Base-by-base conservation (phyloP, 2,113 vertebrate genomes). In the Toxotes chatareus region DNA sequence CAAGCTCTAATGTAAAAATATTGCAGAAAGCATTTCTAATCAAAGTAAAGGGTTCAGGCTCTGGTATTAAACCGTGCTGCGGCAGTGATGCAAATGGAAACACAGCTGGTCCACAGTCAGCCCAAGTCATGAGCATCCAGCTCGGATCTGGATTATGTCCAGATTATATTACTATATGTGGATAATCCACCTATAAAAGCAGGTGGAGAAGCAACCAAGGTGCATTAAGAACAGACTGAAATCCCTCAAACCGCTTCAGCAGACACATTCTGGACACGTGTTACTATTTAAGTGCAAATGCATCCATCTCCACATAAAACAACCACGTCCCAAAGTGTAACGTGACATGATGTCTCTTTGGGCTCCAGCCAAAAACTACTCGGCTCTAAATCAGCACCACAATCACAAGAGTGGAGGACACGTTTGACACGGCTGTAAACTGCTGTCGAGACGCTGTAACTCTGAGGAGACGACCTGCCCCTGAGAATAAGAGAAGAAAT, bases 151-250 rank as follows among this genome's bases (percentile, higher is more conserved):
- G 88, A 79, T 90, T 87, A 88, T 2, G 23, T 23, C 72, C 70
- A 71, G 86, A 90, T 90, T 88, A 90, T 23, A 32, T 42, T 1
- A 10, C 75, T 79, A 19, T 72, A 72, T 66, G 49, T 34, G 55
- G 61, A 83, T 91, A 86, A 91, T 89, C 88, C 78, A 75, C 61
- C 72, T 51, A 71, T 71, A 60, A 51, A 77, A 85, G 78, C 67
- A 77, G 80, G 59, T 67, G 61, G 42, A 44, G 36, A 65, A 69
- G 68, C 19, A 44, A 51, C 40, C 53, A 68, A 72, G 62, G 76
- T 76, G 40, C 73, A 79, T 87, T 74, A 84, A 55, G 70, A 51
- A 11, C 4, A 34, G 53, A 36, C 10, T 42, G 17, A 31, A 67
- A 65, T 19, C 53, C 12, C 64, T 19, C 5, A 40, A 19, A 46